Evolutionary conservation across 2,797 vertebrate genomes (phyloP), one percentile per base, ranked within the genome.

Genomic region (Malurus leucopterus): DNA sequence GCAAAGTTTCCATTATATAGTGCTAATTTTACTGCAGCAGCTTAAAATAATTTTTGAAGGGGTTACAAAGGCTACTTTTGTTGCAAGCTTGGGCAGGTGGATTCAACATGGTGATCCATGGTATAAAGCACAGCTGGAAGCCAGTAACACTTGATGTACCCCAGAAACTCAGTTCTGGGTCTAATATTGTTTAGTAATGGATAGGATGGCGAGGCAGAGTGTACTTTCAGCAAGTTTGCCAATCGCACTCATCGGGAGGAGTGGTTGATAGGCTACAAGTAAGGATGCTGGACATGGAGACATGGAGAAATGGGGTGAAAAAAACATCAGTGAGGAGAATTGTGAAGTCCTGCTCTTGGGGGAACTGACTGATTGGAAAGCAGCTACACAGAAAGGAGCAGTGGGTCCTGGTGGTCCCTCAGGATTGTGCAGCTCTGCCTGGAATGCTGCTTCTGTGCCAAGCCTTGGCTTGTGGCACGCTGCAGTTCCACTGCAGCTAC

Each of bases 1-100:
- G 90, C 85, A 93, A 94, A 96, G 63, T 91, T 94, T 92, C 85
- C 90, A 95, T 96, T 96, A 95, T 93, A 90, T 53, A 90, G 77
- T 84, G 73, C 76, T 94, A 83, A 79, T 72, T 91, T 89, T 76
- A 67, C 54, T 53, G 51, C 15, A 62, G 20, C 18, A 40, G 9
- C 44, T 90, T 79, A 68, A 86, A 87, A 88, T 77, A 88, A 4
- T 6, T 88, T 54, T 54, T 67, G 12, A 59, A 73, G 17, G 12
- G 19, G 13, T 65, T 78, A 70, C 26, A 51, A 46, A 65, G 22
- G 32, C 68, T 21, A 32, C 38, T 78, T 86, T n/a, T 64, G 15
- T 72, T 75, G 46, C 34, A 64, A 76, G 20, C 13, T 65, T 59
- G 34, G 17, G 36, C 58, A 80, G 43, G 54, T 70, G 41, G 14